These are phyloP conservation scores for Parazoanthus swiftii DNA, from an alignment of 92 coral and sea anemone species.

Conservation along the genomic window DNA sequence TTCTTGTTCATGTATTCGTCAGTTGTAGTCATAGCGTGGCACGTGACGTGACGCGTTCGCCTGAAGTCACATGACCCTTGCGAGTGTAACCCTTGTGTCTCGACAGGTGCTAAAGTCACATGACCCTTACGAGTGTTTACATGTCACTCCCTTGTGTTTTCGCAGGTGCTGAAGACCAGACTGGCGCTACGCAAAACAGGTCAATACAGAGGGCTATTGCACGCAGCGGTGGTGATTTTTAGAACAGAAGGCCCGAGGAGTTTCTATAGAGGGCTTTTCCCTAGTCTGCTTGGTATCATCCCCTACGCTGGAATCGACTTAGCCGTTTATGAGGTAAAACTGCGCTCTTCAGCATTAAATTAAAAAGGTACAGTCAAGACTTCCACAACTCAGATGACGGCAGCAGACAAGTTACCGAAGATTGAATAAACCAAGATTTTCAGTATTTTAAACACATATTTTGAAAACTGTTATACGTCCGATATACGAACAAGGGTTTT, in stretches of 20 bases:
- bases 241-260: slow-evolving; percentile 84
- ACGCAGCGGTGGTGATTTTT: slow-evolving; percentile 81
- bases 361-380: neutral
- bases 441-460: too few species aligned
- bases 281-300: slow-evolving; percentile 92
- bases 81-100: too few species aligned
- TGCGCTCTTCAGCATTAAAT: neutral
- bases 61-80: neutral
- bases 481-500: neutral
- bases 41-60: neutral
- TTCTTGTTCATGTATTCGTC: neutral
- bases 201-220: slow-evolving; percentile 81
- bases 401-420: too few species aligned
- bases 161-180: slow-evolving; percentile 85
- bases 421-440: too few species aligned
- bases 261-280: slow-evolving; percentile 92
- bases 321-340: slow-evolving; percentile 91
- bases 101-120: too few species aligned
- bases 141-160: neutral
- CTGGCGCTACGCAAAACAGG: slow-evolving; percentile 96
- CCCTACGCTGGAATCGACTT: slow-evolving; percentile 99
- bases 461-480: too few species aligned
- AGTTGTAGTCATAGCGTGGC: neutral
- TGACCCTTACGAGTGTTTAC: neutral
- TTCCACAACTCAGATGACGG: neutral